Evolutionary conservation across 2,797 vertebrate genomes (phyloP).

Genomic region (Spinibarbus caldwelli): DNA sequence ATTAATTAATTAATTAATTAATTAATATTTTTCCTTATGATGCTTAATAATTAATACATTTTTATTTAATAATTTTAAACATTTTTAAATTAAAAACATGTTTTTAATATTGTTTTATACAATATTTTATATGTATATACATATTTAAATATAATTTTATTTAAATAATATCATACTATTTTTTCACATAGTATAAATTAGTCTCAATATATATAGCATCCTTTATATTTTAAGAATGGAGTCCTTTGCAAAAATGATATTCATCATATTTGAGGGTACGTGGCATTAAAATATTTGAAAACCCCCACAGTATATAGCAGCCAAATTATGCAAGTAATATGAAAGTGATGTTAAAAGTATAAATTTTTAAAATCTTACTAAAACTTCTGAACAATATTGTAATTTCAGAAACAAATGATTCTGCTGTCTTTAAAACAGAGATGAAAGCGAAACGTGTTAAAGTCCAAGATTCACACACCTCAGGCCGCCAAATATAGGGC

Average conservation of each 20-base stretch:
- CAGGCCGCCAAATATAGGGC: conserved; percentile 8
- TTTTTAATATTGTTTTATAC: background rate
- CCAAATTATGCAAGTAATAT: background rate
- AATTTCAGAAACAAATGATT: background rate
- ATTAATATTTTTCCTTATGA: background rate
- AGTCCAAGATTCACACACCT: background rate
- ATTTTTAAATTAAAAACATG: background rate
- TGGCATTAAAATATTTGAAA: background rate
- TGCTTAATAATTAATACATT: background rate
- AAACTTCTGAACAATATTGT: background rate
- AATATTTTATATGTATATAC: background rate
- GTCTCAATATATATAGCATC: background rate
- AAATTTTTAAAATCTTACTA: background rate
- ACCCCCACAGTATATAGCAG: background rate
- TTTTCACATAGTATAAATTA: background rate
- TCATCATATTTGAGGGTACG: background rate
- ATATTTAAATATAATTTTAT: background rate
- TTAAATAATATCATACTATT: background rate
- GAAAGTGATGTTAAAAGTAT: background rate
- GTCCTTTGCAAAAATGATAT: background rate
- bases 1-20: background rate
- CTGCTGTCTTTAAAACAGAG: background rate
- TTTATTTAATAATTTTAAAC: background rate
- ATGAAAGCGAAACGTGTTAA: background rate
- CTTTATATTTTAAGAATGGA: background rate